phyloP scores from a whole-genome alignment of 2,797 vertebrate species.

The Coluber constrictor region DNA sequence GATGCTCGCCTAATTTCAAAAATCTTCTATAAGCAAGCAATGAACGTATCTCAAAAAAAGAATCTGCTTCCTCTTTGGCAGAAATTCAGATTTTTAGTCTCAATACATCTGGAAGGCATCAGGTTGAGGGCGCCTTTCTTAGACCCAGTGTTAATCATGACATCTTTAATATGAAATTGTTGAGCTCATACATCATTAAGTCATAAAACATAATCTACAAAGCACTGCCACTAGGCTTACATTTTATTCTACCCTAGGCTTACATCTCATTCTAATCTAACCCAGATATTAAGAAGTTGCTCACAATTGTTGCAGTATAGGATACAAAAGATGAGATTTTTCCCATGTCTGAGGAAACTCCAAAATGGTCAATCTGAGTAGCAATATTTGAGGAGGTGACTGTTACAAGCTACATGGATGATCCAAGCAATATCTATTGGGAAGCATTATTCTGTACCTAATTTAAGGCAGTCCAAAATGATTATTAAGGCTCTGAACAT shows the following conservation, averaged over 20 bases:
- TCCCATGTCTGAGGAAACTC: not conserved
- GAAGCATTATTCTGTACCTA: not conserved
- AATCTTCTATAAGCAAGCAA: not conserved
- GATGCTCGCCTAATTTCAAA: not conserved
- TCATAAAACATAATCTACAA: not conserved
- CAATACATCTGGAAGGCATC: not conserved
- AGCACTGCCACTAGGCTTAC: not conserved
- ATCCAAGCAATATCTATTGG: not conserved
- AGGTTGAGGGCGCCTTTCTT: not conserved
- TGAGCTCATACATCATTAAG: not conserved
- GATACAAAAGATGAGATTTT: not conserved
- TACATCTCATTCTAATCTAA: not conserved
- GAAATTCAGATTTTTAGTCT: not conserved
- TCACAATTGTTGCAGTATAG: not conserved
- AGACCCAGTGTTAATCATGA: not conserved
- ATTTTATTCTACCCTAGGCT: not conserved
- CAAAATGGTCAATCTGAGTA: not conserved
- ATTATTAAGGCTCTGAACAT: not conserved
- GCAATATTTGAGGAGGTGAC: not conserved
- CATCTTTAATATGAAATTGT: not conserved
- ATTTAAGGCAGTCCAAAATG: not conserved
- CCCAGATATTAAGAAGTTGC: not conserved
- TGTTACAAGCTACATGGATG: not conserved
- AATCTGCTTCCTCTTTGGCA: not conserved
- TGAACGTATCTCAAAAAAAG: not conserved